A percentile compares a stretch with the other conserved stretches of the same genome.
phyloP scores from a whole-genome alignment of 2,113 vertebrate genomes.

The Harpagus bidentatus region DNA sequence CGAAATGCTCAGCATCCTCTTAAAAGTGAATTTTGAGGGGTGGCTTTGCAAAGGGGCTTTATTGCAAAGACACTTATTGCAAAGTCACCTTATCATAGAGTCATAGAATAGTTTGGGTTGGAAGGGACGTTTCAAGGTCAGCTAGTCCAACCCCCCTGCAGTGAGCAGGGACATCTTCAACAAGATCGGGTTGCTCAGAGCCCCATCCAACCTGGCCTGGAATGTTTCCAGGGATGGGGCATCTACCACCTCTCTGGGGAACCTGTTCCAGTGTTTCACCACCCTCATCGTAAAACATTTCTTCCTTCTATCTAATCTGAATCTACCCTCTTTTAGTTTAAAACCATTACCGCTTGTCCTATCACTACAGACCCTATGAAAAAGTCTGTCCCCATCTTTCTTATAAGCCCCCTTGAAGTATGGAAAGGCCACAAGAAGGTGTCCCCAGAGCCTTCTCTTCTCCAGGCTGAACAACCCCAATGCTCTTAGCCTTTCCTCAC shows the following conservation, averaged over 20 bases:
- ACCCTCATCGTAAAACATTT: rapidly evolving
- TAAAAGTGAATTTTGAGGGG: background rate
- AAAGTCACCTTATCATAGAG: background rate
- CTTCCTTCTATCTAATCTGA: background rate
- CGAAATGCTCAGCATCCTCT: background rate
- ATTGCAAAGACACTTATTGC: background rate
- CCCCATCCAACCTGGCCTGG: background rate
- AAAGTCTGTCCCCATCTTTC: background rate
- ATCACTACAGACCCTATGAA: background rate
- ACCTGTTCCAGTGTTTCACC: background rate
- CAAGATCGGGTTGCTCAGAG: background rate
- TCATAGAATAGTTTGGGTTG: background rate
- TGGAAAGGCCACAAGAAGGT: rapidly evolving
- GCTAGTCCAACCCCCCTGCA: background rate
- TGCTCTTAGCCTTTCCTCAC: background rate
- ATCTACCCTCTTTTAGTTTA: too few relatives aligned
- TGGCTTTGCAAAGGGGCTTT: background rate
- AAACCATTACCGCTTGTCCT: background rate
- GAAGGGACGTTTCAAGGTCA: background rate
- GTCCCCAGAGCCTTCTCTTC: background rate
- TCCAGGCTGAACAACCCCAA: background rate
- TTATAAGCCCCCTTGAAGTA: too few relatives aligned
- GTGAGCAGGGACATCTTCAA: too few relatives aligned
- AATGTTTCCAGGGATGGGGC: background rate
- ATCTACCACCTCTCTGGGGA: background rate